Percentiles rank a stretch among this genome's conserved stretches.
phyloP scores from a whole-genome alignment of 2,113 vertebrate genomes.

The Peromyscus leucopus region DNA sequence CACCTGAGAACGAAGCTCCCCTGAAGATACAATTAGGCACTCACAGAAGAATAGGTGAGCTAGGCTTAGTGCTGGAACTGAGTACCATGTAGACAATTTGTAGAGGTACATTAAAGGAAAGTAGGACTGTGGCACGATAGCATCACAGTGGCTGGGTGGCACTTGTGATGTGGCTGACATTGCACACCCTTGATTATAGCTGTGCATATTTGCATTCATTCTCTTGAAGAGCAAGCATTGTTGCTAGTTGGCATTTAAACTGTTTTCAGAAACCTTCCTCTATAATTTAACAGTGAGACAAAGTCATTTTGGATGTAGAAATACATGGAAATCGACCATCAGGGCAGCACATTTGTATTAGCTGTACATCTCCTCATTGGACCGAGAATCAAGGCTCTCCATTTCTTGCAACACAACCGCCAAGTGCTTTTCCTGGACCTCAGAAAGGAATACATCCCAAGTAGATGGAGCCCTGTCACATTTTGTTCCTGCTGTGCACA shows the following conservation, averaged over 20 bases:
- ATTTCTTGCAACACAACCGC: constrained; percentile 50
- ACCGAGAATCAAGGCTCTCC: background rate
- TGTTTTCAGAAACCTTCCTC: background rate
- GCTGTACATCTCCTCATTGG: background rate
- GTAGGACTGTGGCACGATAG: background rate
- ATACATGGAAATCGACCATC: background rate
- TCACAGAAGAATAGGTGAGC: background rate
- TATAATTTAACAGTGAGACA: constrained; percentile 50
- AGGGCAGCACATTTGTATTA: background rate
- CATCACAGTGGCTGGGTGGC: background rate
- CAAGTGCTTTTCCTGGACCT: background rate
- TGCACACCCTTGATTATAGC: background rate
- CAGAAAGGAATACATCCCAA: background rate
- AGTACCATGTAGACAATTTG: background rate
- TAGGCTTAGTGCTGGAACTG: background rate
- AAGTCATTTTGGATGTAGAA: constrained; percentile 30
- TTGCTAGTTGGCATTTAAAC: constrained; percentile 20
- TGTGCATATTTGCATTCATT: background rate
- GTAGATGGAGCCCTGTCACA: background rate
- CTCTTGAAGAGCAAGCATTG: background rate
- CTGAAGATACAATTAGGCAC: background rate
- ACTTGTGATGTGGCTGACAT: background rate
- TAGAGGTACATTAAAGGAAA: background rate
- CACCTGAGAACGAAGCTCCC: background rate
- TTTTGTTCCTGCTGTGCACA: constrained; percentile 43